Percentiles rank a stretch among this genome's conserved stretches.
These are phyloP conservation scores for Boloria selene DNA, from an alignment of 2,888 invertebrate genomes.

Conservation along the genomic window DNA sequence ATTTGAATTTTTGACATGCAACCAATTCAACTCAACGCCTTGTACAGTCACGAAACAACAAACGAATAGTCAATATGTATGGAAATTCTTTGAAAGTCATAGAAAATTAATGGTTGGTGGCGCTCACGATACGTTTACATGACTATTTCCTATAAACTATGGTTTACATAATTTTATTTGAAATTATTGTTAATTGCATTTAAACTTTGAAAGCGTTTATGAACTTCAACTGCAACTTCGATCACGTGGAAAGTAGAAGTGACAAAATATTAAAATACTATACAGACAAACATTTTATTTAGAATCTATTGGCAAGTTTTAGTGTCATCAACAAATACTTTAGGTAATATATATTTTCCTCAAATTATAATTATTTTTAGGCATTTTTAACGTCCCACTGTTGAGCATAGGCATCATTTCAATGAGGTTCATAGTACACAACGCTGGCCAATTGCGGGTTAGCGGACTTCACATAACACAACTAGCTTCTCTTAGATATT, in stretches of 20 bases:
- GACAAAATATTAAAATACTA: no score
- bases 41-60: slow-evolving; percentile 29
- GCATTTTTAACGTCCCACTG: no score
- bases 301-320: no score
- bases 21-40: slow-evolving; percentile 31
- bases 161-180: slow-evolving; percentile 27
- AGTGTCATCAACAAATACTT: no score
- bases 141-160: slow-evolving; percentile 29
- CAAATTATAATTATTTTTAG: no score
- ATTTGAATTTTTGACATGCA: slow-evolving; percentile 32
- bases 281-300: no score
- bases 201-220: not conserved
- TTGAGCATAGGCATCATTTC: no score
- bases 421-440: no score
- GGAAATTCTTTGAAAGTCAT: slow-evolving; percentile 34
- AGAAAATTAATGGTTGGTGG: slow-evolving; percentile 26
- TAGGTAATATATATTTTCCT: no score
- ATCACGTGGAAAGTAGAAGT: not conserved
- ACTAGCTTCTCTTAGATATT: no score
- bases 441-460: no score
- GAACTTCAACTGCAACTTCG: not conserved
- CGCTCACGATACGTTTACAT: slow-evolving; percentile 32
- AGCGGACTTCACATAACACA: no score
- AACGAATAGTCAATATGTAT: slow-evolving; percentile 37
- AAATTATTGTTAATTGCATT: slow-evolving; percentile 5